A percentile compares a stretch with the other conserved stretches of the same genome.
These are phyloP conservation scores for Apostichopus parvimensis DNA, from an alignment of 35 echinoderm and acorn worm genomes.

Conservation along the genomic window DNA sequence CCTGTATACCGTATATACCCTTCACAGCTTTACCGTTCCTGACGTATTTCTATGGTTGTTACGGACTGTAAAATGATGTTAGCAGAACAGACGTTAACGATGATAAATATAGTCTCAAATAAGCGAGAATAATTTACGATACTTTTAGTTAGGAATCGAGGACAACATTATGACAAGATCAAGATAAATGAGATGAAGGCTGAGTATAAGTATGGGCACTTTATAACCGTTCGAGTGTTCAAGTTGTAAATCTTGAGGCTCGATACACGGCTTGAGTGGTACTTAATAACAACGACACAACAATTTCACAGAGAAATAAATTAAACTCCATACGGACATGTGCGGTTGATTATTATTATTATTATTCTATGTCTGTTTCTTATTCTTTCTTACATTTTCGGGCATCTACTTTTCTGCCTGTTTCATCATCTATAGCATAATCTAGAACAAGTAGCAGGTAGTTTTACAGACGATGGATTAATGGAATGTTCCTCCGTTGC, in stretches of 20 bases:
- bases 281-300: conserved; percentile 15
- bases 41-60: neutral
- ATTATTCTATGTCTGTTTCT: neutral
- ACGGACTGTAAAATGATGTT: conserved; percentile 1
- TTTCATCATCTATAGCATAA: neutral
- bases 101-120: conserved; percentile 20
- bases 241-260: neutral
- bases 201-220: neutral
- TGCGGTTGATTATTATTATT: neutral
- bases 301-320: neutral
- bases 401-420: no score
- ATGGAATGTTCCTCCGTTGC: neutral
- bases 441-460: neutral
- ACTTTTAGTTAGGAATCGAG: neutral
- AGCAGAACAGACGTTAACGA: neutral
- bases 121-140: conserved; percentile 28
- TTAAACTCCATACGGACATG: neutral
- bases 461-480: neutral
- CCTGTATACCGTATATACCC: no score
- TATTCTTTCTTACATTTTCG: neutral
- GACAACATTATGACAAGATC: conserved; percentile 35
- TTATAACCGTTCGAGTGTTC: conserved; percentile 1
- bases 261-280: conserved; percentile 13
- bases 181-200: conserved; percentile 15
- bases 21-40: neutral